Evolutionary conservation across 2,113 vertebrate species (phyloP).

Genomic region (Nansenia antarctica): DNA sequence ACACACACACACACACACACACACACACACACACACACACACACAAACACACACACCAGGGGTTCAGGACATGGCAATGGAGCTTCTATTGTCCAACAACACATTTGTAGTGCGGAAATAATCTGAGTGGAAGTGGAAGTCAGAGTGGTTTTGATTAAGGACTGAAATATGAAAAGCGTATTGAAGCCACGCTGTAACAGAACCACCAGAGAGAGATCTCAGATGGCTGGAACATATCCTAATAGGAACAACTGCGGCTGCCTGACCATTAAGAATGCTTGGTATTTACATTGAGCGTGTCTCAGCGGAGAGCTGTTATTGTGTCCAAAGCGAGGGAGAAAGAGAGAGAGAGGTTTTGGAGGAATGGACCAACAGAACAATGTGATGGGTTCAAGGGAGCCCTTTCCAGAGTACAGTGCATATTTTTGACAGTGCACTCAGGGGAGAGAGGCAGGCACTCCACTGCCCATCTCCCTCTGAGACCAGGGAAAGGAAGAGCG

Average conservation of each 20-base stretch:
- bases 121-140: too few relatives aligned
- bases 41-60: too few relatives aligned
- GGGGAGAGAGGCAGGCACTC: constrained; percentile 16
- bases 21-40: too few relatives aligned
- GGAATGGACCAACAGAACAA: not conserved
- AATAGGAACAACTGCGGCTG: too few relatives aligned
- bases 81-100: too few relatives aligned
- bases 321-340: not conserved
- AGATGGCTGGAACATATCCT: too few relatives aligned
- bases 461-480: constrained; percentile 33
- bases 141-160: not conserved
- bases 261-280: not conserved
- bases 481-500: not conserved
- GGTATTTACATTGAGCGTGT: too few relatives aligned
- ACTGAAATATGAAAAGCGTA: too few relatives aligned
- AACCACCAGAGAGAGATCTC: too few relatives aligned
- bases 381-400: not conserved
- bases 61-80: not conserved
- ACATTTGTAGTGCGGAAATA: constrained; percentile 78
- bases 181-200: too few relatives aligned
- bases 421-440: not conserved
- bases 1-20: constrained; percentile 6
- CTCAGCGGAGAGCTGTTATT: not conserved
- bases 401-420: not conserved
- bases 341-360: not conserved